These are phyloP conservation scores for Masnerella sp. DNA, from an alignment of 2,888 invertebrate species.

Conservation along the genomic window DNA sequence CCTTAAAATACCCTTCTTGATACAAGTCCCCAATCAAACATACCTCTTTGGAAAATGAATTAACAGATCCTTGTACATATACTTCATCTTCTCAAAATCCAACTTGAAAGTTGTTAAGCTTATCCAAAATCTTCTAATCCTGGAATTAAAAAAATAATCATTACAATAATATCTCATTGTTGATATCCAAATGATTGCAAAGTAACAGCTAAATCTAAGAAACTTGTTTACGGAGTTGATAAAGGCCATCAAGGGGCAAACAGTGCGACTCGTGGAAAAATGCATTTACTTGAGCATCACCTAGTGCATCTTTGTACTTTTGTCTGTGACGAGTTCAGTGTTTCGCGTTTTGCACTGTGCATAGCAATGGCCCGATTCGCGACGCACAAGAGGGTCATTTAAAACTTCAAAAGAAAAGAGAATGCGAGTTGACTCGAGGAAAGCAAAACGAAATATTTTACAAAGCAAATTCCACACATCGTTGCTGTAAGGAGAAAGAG, in stretches of 20 bases:
- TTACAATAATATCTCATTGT: too few species aligned
- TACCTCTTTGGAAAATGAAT: too few species aligned
- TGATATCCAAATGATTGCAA: too few species aligned
- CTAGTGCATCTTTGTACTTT: slow-evolving; percentile 30
- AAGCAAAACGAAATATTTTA: slow-evolving; percentile 57
- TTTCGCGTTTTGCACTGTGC: slow-evolving; percentile 29
- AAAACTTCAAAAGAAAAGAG: slow-evolving; percentile 56
- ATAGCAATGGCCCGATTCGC: slow-evolving; percentile 41
- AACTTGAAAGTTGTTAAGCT: too few species aligned
- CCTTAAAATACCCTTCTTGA: too few species aligned
- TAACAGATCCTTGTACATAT: too few species aligned
- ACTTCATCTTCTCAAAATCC: too few species aligned
- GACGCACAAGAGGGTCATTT: slow-evolving; percentile 56
- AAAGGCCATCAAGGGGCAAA: slow-evolving; percentile 34
- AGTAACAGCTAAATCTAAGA: too few species aligned
- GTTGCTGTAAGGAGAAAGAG: slow-evolving; percentile 29
- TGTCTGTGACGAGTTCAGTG: slow-evolving; percentile 47
- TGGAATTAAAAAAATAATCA: too few species aligned
- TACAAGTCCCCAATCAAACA: too few species aligned
- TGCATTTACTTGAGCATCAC: slow-evolving; percentile 23
- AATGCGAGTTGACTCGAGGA: slow-evolving; percentile 46
- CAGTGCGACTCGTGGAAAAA: slow-evolving; percentile 32
- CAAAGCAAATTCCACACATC: slow-evolving; percentile 51
- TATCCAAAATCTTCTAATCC: too few species aligned
- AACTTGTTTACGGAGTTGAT: slow-evolving; percentile 22